Conservation (phyloP, 2,797 vertebrate genomes). For the Sciurus carolinensis region DNA sequence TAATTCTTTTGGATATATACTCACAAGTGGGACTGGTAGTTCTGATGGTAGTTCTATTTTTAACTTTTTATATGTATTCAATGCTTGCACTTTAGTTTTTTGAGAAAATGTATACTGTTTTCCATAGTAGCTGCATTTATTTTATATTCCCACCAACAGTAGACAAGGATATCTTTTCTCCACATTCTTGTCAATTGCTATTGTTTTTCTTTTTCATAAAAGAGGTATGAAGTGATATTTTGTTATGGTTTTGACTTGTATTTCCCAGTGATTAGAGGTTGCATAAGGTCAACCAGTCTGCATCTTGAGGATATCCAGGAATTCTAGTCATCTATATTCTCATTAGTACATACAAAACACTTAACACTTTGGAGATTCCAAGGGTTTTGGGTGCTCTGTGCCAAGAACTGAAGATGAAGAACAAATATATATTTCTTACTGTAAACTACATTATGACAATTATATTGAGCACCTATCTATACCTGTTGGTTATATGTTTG, state of each 20-base stretch:
- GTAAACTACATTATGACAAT: neutral
- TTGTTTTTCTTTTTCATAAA: neutral
- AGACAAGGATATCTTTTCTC: too few relatives aligned
- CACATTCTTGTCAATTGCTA: neutral
- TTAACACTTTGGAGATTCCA: too few relatives aligned
- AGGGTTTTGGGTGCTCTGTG: too few relatives aligned
- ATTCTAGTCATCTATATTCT: neutral
- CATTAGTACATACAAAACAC: neutral
- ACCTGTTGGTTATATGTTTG: neutral
- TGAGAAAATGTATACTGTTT: too few relatives aligned
- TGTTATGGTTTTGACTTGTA: too few relatives aligned
- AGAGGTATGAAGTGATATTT: neutral
- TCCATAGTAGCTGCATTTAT: too few relatives aligned
- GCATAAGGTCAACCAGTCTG: neutral
- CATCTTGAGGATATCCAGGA: neutral
- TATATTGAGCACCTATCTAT: neutral
- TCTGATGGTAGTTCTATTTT: too few relatives aligned
- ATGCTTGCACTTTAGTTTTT: too few relatives aligned
- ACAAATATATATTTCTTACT: neutral
- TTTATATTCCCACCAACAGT: too few relatives aligned
- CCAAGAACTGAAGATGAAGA: neutral
- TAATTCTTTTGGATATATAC: neutral
- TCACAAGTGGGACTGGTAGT: neutral
- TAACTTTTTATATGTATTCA: too few relatives aligned
- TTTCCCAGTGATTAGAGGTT: neutral